A percentile compares a stretch with the other conserved stretches of the same genome.
Evolutionary conservation across 2,888 invertebrate genomes (phyloP).

Genomic region (Plagodis dolabraria): DNA sequence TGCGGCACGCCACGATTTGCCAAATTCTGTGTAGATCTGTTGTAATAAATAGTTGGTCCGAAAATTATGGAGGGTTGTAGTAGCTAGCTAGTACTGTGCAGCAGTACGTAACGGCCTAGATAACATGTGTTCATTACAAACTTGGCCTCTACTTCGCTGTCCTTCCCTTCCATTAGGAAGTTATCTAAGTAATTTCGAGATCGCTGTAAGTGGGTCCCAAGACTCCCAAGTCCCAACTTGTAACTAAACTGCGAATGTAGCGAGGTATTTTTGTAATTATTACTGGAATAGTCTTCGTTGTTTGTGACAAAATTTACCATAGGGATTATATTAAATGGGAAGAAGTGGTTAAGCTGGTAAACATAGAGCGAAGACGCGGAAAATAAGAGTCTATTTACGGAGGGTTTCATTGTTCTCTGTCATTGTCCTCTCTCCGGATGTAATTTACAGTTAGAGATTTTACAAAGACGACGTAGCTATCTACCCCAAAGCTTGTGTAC

Average conservation of each 20-base stretch:
- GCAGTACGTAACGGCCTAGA: slow-evolving; percentile 34
- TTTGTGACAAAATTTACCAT: slow-evolving; percentile 25
- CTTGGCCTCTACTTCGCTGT: slow-evolving; percentile 36
- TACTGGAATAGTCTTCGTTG: slow-evolving; percentile 16
- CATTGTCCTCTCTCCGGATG: slow-evolving; percentile 54
- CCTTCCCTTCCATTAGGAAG: slow-evolving; percentile 43
- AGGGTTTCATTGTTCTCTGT: slow-evolving; percentile 55
- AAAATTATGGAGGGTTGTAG: slow-evolving; percentile 39
- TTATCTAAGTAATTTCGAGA: slow-evolving; percentile 41
- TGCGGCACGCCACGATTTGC: slow-evolving; percentile 45
- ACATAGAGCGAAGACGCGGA: slow-evolving; percentile 47
- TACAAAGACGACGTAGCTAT: slow-evolving; percentile 39
- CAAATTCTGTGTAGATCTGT: slow-evolving; percentile 41
- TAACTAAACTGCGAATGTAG: slow-evolving; percentile 31
- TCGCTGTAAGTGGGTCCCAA: slow-evolving; percentile 34
- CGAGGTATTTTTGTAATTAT: slow-evolving; percentile 35
- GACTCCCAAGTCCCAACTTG: slow-evolving; percentile 19
- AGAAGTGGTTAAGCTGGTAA: slow-evolving; percentile 44
- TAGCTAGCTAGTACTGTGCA: neutral
- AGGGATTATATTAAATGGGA: slow-evolving; percentile 37
- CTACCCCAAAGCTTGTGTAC: slow-evolving; percentile 32
- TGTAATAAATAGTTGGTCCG: slow-evolving; percentile 45
- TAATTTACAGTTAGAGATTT: slow-evolving; percentile 52
- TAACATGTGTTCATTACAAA: slow-evolving; percentile 46
- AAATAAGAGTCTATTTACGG: slow-evolving; percentile 62